Evolutionary conservation across 2,797 vertebrate species (phyloP).

Genomic region (Sebastes alutus): DNA sequence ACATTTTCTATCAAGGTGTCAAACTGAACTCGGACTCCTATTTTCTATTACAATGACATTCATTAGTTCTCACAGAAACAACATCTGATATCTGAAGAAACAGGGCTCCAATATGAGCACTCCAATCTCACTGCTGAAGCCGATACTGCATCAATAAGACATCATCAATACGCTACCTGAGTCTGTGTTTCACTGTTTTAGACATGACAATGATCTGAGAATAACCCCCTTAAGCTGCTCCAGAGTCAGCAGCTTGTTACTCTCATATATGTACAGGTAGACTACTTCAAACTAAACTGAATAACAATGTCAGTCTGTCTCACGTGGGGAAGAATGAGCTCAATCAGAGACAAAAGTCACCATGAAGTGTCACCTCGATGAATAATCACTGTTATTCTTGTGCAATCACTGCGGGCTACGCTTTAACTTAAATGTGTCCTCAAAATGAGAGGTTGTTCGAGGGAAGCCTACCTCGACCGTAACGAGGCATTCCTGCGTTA

Average conservation of each 20-base stretch:
- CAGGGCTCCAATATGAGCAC: not conserved
- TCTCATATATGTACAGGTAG: not conserved
- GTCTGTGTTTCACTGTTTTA: not conserved
- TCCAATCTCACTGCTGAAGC: conserved; percentile 21
- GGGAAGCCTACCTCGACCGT: conserved; percentile 55
- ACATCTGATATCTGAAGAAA: not conserved
- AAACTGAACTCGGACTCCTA: not conserved
- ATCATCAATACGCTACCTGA: not conserved
- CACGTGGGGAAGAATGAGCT: not conserved
- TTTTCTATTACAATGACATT: not conserved
- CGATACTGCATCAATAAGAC: conserved; percentile 4
- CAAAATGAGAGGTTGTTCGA: conserved; percentile 52
- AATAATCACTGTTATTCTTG: conserved; percentile 24
- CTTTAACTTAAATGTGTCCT: conserved; percentile 47
- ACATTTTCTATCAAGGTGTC: not conserved
- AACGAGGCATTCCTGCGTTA: conserved; percentile 65
- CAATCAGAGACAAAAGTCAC: conserved; percentile 10
- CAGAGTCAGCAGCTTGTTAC: not conserved
- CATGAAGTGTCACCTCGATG: conserved; percentile 22
- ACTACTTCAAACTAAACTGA: not conserved
- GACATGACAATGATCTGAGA: not conserved
- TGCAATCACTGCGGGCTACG: conserved; percentile 3
- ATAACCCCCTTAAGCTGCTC: not conserved
- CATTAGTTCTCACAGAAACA: not conserved
- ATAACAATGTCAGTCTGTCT: not conserved